phyloP scores from a whole-genome alignment of 2,797 vertebrate species.

The Phaenicophaeus curvirostris region DNA sequence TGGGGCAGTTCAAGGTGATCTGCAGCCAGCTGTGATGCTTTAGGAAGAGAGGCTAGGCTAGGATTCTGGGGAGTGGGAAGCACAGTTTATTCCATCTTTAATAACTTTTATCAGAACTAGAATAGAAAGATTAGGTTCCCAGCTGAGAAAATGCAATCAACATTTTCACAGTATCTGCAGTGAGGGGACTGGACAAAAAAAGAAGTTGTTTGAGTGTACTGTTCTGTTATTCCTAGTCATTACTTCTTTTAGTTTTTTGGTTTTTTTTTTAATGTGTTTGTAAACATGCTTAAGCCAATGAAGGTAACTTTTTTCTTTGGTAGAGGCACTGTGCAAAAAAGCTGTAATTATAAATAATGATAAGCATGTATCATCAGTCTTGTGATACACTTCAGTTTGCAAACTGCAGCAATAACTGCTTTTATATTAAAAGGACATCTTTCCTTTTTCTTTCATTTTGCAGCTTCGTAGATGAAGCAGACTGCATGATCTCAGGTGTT shows the following conservation, averaged over 20 bases:
- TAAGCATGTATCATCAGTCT: not conserved
- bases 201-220: not conserved
- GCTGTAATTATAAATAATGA: not conserved
- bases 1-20: not conserved
- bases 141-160: not conserved
- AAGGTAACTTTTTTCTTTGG: not conserved
- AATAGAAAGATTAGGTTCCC: not conserved
- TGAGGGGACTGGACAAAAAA: not conserved
- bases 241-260: not conserved
- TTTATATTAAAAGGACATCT: not conserved
- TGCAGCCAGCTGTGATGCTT: not conserved
- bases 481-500: not conserved
- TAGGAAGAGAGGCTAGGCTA: not conserved
- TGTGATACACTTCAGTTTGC: not conserved
- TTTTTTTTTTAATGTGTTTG: not conserved
- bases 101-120: not conserved
- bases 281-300: not conserved
- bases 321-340: not conserved
- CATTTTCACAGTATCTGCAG: not conserved
- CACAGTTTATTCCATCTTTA: not conserved
- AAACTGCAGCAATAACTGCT: not conserved
- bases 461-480: not conserved
- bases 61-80: not conserved
- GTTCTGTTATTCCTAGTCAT: not conserved
- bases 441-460: not conserved